A percentile compares a stretch with the other conserved stretches of the same genome.
Conservation (phyloP, 2,888 invertebrate genomes). For the Eupithecia pulchellata region DNA sequence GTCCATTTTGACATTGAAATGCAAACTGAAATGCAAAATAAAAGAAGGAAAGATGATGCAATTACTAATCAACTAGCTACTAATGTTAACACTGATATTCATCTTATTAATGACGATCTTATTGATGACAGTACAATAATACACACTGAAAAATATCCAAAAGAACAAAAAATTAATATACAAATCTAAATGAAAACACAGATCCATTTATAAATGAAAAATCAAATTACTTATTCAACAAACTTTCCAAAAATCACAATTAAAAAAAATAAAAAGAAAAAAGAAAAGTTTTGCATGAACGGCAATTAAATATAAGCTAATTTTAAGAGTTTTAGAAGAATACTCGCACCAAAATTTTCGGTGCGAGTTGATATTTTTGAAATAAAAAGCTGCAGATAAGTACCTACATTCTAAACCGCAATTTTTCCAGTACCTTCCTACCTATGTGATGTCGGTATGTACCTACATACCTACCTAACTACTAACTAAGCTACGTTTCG, state of each 20-base stretch:
- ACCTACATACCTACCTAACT: too few relatives aligned
- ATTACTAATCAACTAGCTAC: background rate
- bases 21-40: too few relatives aligned
- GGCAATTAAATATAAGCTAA: constrained; percentile 2
- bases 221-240: background rate
- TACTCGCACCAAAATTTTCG: too few relatives aligned
- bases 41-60: background rate
- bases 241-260: constrained; percentile 1
- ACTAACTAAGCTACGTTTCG: too few relatives aligned
- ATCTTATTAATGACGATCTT: too few relatives aligned
- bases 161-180: background rate
- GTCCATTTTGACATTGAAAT: too few relatives aligned
- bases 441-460: too few relatives aligned
- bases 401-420: too few relatives aligned
- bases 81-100: background rate
- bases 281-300: constrained; percentile 8
- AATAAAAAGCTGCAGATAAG: too few relatives aligned
- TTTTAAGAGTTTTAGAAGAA: background rate
- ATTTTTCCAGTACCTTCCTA: too few relatives aligned
- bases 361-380: too few relatives aligned
- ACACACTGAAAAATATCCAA: background rate
- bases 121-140: background rate
- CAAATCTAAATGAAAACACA: constrained; percentile 1
- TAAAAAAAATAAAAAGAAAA: background rate
- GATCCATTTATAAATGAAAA: background rate